Conservation (phyloP, 2,113 vertebrate genomes). For the Sisor rabdophorus region DNA sequence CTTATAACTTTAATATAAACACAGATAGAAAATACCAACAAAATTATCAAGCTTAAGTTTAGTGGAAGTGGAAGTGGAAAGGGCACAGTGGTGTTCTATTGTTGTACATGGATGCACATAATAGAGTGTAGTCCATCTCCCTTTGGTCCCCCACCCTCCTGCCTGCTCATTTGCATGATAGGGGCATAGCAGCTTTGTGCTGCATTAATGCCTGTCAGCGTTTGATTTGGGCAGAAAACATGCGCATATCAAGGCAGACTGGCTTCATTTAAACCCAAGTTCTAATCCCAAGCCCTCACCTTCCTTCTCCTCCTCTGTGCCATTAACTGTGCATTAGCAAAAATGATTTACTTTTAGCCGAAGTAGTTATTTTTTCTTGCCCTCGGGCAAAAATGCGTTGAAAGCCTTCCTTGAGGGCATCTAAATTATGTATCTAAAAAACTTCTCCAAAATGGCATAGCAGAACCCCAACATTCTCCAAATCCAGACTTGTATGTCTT, state of each 20-base stretch:
- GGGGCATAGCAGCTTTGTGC: conserved; percentile 81
- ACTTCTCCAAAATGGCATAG: conserved; percentile 93
- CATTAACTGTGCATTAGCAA: conserved; percentile 99
- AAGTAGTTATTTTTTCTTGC: conserved; percentile 99
- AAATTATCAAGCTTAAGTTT: conserved; percentile 58
- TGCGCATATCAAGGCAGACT: conserved; percentile 75
- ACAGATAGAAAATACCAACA: conserved; percentile 59
- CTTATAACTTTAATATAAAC: conserved; percentile 45
- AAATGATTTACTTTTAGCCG: conserved; percentile 99
- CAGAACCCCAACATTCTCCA: conserved; percentile 93
- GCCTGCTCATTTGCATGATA: conserved; percentile 72
- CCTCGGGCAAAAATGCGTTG: conserved; percentile 99
- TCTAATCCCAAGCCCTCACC: conserved; percentile 83
- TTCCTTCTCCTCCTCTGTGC: conserved; percentile 78
- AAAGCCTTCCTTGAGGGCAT: conserved; percentile 99
- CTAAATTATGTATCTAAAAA: conserved; percentile 99
- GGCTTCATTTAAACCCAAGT: conserved; percentile 81
- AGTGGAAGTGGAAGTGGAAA: conserved; percentile 68
- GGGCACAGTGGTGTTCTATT: conserved; percentile 78
- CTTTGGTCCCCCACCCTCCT: conserved; percentile 31
- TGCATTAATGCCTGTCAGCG: conserved; percentile 77
- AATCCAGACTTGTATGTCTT: conserved; percentile 93
- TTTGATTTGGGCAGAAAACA: conserved; percentile 70
- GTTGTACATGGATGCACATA: conserved; percentile 81
- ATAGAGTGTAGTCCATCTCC: conserved; percentile 65